phyloP scores from a whole-genome alignment of 2,113 vertebrate genomes.

The Lucifuga dentata region DNA sequence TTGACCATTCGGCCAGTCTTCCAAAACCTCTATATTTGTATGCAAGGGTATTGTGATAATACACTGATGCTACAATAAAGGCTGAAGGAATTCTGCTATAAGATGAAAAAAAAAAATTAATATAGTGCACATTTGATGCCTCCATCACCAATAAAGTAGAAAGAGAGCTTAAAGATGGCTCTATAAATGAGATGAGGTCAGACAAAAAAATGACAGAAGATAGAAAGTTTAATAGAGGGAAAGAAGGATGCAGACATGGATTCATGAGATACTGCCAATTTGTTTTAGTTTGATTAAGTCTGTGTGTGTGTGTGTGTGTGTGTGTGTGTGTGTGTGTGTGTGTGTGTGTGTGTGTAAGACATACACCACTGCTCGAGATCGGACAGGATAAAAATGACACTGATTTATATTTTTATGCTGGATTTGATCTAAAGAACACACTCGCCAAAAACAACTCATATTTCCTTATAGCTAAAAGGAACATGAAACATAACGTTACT shows the following conservation, averaged over 20 bases:
- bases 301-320: not conserved
- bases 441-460: too few relatives aligned
- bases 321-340: not conserved
- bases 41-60: not conserved
- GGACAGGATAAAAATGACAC: too few relatives aligned
- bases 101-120: not conserved
- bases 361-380: too few relatives aligned
- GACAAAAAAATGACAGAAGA: slow-evolving; percentile 26
- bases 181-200: slow-evolving; percentile 1
- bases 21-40: not conserved
- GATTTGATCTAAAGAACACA: too few relatives aligned
- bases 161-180: slow-evolving; percentile 6
- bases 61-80: not conserved
- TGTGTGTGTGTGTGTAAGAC: not conserved
- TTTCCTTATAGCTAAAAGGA: too few relatives aligned
- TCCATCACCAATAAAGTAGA: slow-evolving; percentile 53
- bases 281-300: too few relatives aligned
- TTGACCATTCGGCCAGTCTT: not conserved
- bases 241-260: slow-evolving; percentile 16
- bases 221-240: slow-evolving; percentile 15
- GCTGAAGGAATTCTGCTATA: not conserved
- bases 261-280: not conserved
- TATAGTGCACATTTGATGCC: slow-evolving; percentile 40
- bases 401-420: too few relatives aligned
- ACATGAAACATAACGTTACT: too few relatives aligned